Evolutionary conservation across 2,113 vertebrate genomes (phyloP).

Genomic region (Calonectris borealis): DNA sequence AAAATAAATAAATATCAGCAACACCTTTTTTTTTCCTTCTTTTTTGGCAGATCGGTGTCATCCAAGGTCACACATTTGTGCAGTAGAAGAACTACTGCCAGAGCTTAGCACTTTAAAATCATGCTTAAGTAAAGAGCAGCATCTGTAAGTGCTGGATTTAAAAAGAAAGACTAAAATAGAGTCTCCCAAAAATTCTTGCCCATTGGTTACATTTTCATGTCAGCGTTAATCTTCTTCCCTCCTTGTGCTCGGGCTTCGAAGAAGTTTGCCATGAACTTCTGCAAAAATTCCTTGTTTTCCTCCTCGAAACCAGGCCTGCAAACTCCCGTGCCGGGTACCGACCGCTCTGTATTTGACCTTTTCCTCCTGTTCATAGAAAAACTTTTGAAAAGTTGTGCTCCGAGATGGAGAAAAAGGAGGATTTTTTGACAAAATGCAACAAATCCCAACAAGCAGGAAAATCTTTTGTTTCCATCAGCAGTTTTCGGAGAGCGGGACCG

Average conservation of each 20-base stretch:
- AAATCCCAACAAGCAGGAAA: neutral
- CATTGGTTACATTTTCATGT: neutral
- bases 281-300: neutral
- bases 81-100: neutral
- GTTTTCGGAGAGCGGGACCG: neutral
- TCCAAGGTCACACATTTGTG: conserved; percentile 42
- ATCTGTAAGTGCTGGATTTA: neutral
- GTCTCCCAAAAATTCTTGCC: neutral
- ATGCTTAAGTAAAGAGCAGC: neutral
- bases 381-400: neutral
- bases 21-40: neutral
- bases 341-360: rapidly evolving
- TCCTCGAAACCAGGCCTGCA: neutral
- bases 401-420: neutral
- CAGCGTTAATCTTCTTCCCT: neutral
- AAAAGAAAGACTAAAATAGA: neutral
- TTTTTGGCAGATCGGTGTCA: conserved; percentile 14
- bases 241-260: neutral
- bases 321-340: rapidly evolving
- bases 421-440: neutral
- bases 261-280: neutral
- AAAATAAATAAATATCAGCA: conserved; percentile 52
- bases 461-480: neutral
- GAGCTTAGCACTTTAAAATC: neutral
- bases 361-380: neutral